Evolutionary conservation across 1,140 invertebrate species (phyloP).

Genomic region (Drosophila bipectinata): DNA sequence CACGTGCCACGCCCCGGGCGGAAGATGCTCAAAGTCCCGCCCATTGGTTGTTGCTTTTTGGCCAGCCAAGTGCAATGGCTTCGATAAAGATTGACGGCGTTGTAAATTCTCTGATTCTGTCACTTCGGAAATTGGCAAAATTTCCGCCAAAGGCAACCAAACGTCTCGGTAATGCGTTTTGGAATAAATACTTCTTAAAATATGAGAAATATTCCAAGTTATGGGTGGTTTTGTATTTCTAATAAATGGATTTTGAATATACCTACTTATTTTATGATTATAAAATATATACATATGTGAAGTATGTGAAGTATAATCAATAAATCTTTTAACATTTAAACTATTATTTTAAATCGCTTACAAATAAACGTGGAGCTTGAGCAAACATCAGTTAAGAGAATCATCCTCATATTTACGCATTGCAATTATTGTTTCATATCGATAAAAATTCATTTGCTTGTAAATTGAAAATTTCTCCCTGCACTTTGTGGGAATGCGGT

Average conservation of each 20-base stretch:
- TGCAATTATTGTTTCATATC: conserved; percentile 43
- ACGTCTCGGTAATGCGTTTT: conserved; percentile 30
- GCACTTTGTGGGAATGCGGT: conserved; percentile 31
- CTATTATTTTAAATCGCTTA: neutral
- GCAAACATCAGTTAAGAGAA: conserved; percentile 9
- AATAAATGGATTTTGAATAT: neutral
- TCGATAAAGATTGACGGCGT: conserved; percentile 82
- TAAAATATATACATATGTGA: no score
- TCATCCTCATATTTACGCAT: conserved; percentile 27
- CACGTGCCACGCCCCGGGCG: conserved; percentile 35
- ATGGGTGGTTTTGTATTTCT: conserved; percentile 11
- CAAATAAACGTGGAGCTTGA: neutral
- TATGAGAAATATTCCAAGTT: conserved; percentile 20
- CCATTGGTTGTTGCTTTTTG: conserved; percentile 58
- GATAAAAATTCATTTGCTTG: conserved; percentile 46
- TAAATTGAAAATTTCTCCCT: conserved; percentile 40
- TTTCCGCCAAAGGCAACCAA: conserved; percentile 50
- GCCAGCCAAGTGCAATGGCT: conserved; percentile 74
- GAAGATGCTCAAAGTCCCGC: conserved; percentile 2
- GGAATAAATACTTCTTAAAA: conserved; percentile 53
- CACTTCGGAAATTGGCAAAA: conserved; percentile 83
- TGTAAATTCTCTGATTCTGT: conserved; percentile 84
- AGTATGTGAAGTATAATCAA: no score
- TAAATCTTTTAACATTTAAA: no score
- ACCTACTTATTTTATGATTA: no score